Percentiles rank a stretch among this genome's conserved stretches.
Conservation (phyloP, 2,888 invertebrate genomes). For the Lydus trimaculatus region DNA sequence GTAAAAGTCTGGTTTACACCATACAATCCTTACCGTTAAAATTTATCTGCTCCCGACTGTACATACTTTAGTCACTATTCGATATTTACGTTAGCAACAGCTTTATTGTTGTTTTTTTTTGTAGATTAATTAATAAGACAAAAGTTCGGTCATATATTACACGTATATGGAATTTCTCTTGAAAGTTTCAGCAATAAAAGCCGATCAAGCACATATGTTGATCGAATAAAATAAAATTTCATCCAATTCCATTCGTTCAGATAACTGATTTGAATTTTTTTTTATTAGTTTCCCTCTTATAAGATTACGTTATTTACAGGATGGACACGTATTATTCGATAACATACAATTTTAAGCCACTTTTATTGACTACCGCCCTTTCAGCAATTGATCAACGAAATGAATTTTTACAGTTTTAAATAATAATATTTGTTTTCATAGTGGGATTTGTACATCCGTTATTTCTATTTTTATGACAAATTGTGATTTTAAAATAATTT, state of each 20-base stretch:
- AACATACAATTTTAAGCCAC: not conserved
- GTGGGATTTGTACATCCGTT: not conserved
- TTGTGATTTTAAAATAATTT: not conserved
- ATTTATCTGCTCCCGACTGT: no score
- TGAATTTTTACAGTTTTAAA: no score
- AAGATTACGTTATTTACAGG: constrained; percentile 11
- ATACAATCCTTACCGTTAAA: no score
- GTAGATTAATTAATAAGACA: not conserved
- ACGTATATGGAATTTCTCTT: constrained; percentile 17
- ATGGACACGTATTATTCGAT: not conserved
- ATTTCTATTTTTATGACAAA: not conserved
- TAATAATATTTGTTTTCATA: not conserved
- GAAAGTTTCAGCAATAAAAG: constrained; percentile 31
- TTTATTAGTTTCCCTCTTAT: not conserved
- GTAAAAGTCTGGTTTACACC: no score
- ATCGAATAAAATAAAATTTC: constrained; percentile 39
- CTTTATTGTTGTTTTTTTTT: no score
- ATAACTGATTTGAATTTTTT: constrained; percentile 17
- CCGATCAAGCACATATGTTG: constrained; percentile 37
- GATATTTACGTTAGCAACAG: no score
- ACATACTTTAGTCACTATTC: no score
- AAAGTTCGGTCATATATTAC: constrained; percentile 23
- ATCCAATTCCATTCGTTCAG: constrained; percentile 28
- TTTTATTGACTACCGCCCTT: no score
- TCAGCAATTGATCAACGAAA: no score